Evolutionary conservation across 1,140 invertebrate species (phyloP).

Genomic region (Psilanteris sp.): DNA sequence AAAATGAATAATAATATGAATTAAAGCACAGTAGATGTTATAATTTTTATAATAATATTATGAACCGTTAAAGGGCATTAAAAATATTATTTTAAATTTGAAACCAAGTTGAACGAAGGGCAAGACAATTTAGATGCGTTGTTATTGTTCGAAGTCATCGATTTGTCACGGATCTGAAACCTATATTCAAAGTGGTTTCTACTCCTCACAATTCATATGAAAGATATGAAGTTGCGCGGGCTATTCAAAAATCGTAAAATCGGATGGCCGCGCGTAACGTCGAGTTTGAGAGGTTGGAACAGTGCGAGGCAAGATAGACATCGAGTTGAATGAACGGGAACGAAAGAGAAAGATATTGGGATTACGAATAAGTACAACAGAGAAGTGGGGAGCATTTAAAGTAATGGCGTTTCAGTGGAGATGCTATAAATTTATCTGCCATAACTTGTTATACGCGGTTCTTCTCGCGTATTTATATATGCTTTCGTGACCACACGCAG

Average conservation of each 20-base stretch:
- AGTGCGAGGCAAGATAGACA: conserved; percentile 38
- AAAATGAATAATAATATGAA: too few relatives aligned
- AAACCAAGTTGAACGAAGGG: conserved; percentile 19
- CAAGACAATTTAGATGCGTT: conserved; percentile 47
- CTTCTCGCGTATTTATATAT: conserved; percentile 80
- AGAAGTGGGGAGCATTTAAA: conserved; percentile 77
- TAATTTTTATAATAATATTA: too few relatives aligned
- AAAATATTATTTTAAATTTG: conserved; percentile 39
- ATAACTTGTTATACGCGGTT: conserved; percentile 80
- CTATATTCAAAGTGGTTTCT: conserved; percentile 52
- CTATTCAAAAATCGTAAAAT: conserved; percentile 79
- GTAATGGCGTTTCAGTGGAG: conserved; percentile 80
- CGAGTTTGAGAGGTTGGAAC: conserved; percentile 34
- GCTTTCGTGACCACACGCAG: conserved; percentile 78
- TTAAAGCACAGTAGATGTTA: too few relatives aligned
- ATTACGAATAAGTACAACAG: conserved; percentile 39
- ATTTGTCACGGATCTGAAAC: conserved; percentile 53
- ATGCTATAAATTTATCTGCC: conserved; percentile 81
- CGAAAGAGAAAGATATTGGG: conserved; percentile 52
- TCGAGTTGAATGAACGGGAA: conserved; percentile 48
- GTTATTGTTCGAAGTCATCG: conserved; percentile 53
- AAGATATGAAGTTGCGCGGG: conserved; percentile 67
- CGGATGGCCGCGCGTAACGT: conserved; percentile 67
- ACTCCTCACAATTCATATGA: conserved; percentile 30
- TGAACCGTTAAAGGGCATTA: conserved; percentile 11